phyloP scores from a whole-genome alignment of 2,888 invertebrate genomes.

The Metallyticus violacea region DNA sequence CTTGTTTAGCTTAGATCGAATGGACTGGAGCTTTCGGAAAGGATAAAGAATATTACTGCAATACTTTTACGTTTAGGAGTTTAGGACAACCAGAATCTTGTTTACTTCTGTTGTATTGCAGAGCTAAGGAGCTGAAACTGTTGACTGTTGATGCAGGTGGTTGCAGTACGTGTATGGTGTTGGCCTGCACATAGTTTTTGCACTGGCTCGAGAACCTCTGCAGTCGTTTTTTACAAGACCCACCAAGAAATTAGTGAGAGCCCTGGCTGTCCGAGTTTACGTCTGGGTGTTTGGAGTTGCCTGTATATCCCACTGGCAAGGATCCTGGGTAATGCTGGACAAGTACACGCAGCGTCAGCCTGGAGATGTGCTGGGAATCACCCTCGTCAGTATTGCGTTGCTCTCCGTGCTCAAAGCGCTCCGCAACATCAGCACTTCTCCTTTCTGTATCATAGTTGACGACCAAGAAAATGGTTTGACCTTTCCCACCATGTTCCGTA shows the following conservation, averaged over 20 bases:
- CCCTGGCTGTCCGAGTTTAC: slow-evolving; percentile 53
- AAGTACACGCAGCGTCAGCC: slow-evolving; percentile 54
- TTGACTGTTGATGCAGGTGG: slow-evolving; percentile 41
- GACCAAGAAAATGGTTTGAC: slow-evolving; percentile 56
- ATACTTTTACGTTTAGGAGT: too few relatives aligned
- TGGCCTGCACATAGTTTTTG: background rate
- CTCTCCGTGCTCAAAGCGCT: slow-evolving; percentile 48
- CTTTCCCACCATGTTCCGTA: slow-evolving; percentile 57
- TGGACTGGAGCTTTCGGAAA: too few relatives aligned
- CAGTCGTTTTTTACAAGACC: background rate
- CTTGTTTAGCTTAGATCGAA: too few relatives aligned
- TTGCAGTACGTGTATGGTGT: background rate
- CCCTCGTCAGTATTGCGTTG: slow-evolving; percentile 34
- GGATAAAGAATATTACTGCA: too few relatives aligned
- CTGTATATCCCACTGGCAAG: slow-evolving; percentile 86
- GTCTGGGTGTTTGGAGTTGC: slow-evolving; percentile 73
- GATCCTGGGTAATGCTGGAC: slow-evolving; percentile 76
- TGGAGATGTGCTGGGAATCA: background rate
- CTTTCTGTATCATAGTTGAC: slow-evolving; percentile 58
- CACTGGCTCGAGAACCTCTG: background rate
- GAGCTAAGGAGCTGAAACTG: slow-evolving; percentile 42
- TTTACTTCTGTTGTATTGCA: background rate
- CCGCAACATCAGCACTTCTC: slow-evolving; percentile 56
- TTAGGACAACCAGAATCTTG: background rate
- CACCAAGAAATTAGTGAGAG: background rate